These are phyloP conservation scores for Periophthalmodon schlosseri DNA, from an alignment of 2,113 vertebrate genomes.

Conservation along the genomic window DNA sequence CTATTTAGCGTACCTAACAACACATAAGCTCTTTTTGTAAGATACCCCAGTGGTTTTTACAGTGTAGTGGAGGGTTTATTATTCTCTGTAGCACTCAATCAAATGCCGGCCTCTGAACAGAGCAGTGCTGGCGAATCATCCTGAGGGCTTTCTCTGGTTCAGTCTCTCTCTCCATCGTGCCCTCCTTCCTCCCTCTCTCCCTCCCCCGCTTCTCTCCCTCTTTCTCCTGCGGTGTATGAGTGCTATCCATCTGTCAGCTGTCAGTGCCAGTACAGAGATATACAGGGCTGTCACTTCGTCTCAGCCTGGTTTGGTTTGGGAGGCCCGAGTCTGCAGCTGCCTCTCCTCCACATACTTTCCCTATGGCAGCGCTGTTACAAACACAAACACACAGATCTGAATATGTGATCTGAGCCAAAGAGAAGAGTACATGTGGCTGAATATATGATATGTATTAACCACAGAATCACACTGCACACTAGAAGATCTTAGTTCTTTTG, in stretches of 20 bases:
- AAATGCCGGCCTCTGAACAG: slow-evolving; percentile 89
- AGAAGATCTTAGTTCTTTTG: not conserved
- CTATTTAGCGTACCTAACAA: not conserved
- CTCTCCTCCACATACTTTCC: slow-evolving; percentile 80
- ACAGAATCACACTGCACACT: not conserved
- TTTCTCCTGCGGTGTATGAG: slow-evolving; percentile 89
- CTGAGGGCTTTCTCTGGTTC: slow-evolving; percentile 83
- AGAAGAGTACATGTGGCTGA: not conserved
- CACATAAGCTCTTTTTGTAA: not conserved
- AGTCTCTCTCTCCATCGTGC: slow-evolving; percentile 57
- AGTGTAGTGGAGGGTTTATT: slow-evolving; percentile 85
- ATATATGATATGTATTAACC: not conserved
- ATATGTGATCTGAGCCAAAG: slow-evolving; percentile 2
- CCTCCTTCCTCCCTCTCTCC: slow-evolving; percentile 24
- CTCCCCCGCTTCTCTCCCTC: slow-evolving; percentile 56
- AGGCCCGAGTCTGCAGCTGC: slow-evolving; percentile 90
- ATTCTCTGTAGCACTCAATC: slow-evolving; percentile 93
- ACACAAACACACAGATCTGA: slow-evolving; percentile 25
- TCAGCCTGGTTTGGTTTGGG: slow-evolving; percentile 88
- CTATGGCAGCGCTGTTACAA: slow-evolving; percentile 73
- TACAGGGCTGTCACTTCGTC: slow-evolving; percentile 93
- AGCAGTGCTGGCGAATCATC: slow-evolving; percentile 90
- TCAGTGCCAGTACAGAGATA: slow-evolving; percentile 93
- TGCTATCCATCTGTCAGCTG: slow-evolving; percentile 99
- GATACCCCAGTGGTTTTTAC: not conserved